Percentiles rank a stretch among this genome's conserved stretches.
Conservation (phyloP, 2,888 invertebrate species). For the Calameuta idolon region DNA sequence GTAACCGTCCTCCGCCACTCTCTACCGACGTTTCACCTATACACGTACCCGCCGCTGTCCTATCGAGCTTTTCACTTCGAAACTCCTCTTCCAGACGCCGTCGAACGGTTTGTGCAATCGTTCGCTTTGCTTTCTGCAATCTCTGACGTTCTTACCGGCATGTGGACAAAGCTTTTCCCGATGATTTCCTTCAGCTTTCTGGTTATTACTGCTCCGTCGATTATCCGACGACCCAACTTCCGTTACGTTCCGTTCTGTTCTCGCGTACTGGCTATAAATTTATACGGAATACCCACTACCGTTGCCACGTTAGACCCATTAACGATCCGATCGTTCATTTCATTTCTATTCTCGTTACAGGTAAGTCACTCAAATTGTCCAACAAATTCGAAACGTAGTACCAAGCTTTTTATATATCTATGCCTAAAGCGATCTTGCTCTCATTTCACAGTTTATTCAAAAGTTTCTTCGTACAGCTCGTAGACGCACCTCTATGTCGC, state of each 20-base stretch:
- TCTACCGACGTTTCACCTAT: neutral
- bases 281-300: neutral
- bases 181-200: neutral
- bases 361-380: neutral
- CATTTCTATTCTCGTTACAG: neutral
- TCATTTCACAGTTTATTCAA: neutral
- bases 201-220: neutral
- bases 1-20: neutral
- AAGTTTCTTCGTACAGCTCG: neutral
- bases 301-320: neutral
- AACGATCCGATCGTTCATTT: neutral
- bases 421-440: neutral
- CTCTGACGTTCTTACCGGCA: neutral
- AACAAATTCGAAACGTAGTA: neutral
- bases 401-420: neutral
- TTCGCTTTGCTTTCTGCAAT: neutral
- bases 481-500: neutral
- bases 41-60: neutral
- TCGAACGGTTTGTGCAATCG: neutral
- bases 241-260: neutral
- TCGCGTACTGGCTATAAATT: neutral
- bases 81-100: neutral
- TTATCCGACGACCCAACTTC: neutral
- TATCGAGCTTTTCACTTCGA: slow-evolving; percentile 5
- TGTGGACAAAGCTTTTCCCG: neutral